Conservation (phyloP, 1,140 invertebrate genomes). For the Cyclina sinensis region DNA sequence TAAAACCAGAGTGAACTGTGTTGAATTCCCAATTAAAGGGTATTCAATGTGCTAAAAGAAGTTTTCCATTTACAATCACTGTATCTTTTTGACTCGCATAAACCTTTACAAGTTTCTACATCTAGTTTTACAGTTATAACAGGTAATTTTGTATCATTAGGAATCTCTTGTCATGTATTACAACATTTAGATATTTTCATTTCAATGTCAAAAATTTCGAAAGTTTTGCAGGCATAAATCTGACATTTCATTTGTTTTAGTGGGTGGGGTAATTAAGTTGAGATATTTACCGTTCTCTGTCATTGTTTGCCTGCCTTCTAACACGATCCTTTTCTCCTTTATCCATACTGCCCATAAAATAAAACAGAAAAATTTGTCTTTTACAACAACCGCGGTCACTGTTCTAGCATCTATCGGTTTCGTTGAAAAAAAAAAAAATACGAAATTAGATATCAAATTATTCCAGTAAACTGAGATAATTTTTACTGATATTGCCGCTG, state of each 20-base stretch:
- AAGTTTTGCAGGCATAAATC: too few species aligned
- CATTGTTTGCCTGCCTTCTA: constrained; percentile 34
- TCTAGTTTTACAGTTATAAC: not conserved
- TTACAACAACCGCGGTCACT: not conserved
- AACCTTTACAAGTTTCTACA: not conserved
- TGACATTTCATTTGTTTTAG: too few species aligned
- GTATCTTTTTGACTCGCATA: too few species aligned
- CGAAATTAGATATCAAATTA: not conserved
- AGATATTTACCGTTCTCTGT: constrained; percentile 23
- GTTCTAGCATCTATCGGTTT: not conserved
- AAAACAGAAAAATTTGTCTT: constrained; percentile 2
- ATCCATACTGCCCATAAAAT: constrained; percentile 28
- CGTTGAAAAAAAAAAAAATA: not conserved
- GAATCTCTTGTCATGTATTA: too few species aligned
- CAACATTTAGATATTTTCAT: too few species aligned
- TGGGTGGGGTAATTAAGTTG: not conserved
- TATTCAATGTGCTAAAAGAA: too few species aligned
- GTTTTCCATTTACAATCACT: too few species aligned
- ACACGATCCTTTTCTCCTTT: constrained; percentile 13
- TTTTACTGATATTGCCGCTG: too few species aligned
- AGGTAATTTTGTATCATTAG: too few species aligned
- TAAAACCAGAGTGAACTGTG: not conserved
- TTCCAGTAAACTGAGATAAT: not conserved
- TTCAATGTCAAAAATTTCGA: too few species aligned
- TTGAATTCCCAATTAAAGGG: too few species aligned